Evolutionary conservation across 1,140 invertebrate species (phyloP).

Genomic region (Drosophila punjabiensis): DNA sequence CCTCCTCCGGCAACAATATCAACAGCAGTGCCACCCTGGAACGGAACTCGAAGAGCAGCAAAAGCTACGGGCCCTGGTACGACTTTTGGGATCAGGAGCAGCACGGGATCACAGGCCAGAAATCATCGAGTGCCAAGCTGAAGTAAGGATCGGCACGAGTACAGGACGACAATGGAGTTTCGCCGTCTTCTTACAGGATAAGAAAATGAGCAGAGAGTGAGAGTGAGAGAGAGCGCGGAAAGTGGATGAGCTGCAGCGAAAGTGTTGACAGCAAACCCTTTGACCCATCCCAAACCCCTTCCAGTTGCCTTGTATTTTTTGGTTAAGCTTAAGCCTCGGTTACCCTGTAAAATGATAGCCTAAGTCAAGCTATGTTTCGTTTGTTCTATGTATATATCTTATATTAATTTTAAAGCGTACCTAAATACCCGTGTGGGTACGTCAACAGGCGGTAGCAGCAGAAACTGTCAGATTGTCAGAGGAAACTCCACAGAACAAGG

Average conservation of each 20-base stretch:
- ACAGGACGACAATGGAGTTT: conserved; percentile 69
- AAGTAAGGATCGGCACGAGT: conserved; percentile 79
- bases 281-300: conserved; percentile 5
- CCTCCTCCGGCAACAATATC: conserved; percentile 53
- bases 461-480: not conserved
- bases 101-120: conserved; percentile 67
- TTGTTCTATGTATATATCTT: conserved; percentile 47
- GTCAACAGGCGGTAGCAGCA: conserved; percentile 6
- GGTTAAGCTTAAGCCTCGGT: conserved; percentile 21
- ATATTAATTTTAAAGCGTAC: conserved; percentile 17
- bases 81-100: conserved; percentile 90
- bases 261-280: not conserved
- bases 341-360: conserved; percentile 34
- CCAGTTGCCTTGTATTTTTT: conserved; percentile 20
- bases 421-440: conserved; percentile 16
- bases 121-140: conserved; percentile 73
- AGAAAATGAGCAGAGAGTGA: conserved; percentile 69
- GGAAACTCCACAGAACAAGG: conserved; percentile 15
- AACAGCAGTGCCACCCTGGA: conserved; percentile 74
- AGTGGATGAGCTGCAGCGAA: conserved; percentile 5
- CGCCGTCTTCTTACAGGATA: conserved; percentile 80
- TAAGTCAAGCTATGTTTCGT: conserved; percentile 32
- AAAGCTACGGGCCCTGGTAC: conserved; percentile 95
- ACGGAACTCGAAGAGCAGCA: conserved; percentile 80
- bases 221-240: conserved; percentile 22